A percentile compares a stretch with the other conserved stretches of the same genome.
These are phyloP conservation scores for Carettochelys insculpta DNA, from an alignment of 2,113 vertebrate genomes.

Conservation along the genomic window DNA sequence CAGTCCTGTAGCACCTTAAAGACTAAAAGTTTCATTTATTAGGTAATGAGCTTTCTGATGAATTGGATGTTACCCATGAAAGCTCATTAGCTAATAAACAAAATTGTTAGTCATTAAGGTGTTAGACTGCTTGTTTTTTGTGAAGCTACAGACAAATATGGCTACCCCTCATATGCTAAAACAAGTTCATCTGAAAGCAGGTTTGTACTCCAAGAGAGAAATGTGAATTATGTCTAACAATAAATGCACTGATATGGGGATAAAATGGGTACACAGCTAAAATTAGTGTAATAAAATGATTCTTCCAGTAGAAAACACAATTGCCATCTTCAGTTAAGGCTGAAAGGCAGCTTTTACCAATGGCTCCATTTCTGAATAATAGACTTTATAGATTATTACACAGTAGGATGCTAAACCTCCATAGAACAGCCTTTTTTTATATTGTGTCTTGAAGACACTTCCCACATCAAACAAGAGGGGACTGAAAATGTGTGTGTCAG, in stretches of 20 bases:
- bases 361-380: conserved; percentile 17
- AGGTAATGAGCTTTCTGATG: too few species aligned
- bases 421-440: background rate
- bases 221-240: background rate
- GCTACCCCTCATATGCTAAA: background rate
- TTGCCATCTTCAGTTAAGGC: conserved; percentile 12
- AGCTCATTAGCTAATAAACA: too few species aligned
- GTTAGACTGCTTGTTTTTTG: too few species aligned
- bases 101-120: too few species aligned
- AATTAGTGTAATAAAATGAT: background rate
- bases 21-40: too few species aligned
- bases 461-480: background rate
- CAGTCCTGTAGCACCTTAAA: too few species aligned
- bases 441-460: conserved; percentile 24
- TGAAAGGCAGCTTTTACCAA: background rate
- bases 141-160: too few species aligned
- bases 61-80: too few species aligned
- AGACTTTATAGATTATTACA: conserved; percentile 6
- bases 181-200: conserved; percentile 10
- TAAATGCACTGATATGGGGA: background rate
- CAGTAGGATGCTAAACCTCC: background rate
- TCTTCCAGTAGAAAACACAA: background rate
- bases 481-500: background rate
- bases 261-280: background rate
- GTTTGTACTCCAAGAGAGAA: conserved; percentile 18